A percentile compares a stretch with the other conserved stretches of the same genome.
Evolutionary conservation across 2,113 vertebrate species (phyloP).

Genomic region (Noctilio leporinus): DNA sequence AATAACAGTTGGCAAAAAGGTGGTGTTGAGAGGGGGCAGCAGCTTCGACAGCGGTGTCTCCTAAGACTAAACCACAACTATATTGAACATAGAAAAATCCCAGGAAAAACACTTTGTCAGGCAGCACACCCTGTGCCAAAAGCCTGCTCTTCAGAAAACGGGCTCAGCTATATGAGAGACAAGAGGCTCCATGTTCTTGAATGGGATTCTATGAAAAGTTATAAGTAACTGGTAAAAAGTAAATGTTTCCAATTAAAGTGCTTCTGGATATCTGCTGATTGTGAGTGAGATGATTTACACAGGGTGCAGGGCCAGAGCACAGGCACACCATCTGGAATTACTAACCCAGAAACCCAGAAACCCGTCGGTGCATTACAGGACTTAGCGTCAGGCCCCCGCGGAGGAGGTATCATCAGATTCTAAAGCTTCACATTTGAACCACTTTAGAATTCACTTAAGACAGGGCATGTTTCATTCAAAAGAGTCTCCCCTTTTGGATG

Average conservation of each 20-base stretch:
- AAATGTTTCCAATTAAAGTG: conserved; percentile 50
- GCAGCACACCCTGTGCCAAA: neutral
- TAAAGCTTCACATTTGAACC: conserved; percentile 27
- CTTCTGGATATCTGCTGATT: conserved; percentile 52
- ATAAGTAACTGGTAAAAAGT: conserved; percentile 45
- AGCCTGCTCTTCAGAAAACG: neutral
- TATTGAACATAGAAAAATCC: neutral
- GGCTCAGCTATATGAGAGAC: neutral
- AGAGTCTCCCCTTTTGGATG: neutral
- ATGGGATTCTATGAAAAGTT: conserved; percentile 41
- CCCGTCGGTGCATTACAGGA: conserved; percentile 52
- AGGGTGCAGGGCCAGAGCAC: neutral
- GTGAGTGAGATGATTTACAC: conserved; percentile 60
- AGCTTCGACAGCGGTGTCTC: neutral
- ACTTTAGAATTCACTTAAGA: conserved; percentile 43
- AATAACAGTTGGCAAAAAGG: conserved; percentile 46
- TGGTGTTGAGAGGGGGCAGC: neutral
- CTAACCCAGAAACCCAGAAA: conserved; percentile 67
- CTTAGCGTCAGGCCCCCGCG: conserved; percentile 44
- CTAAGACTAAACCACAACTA: neutral
- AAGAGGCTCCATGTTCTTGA: conserved; percentile 14
- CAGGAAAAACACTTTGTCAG: neutral
- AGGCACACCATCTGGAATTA: conserved; percentile 66
- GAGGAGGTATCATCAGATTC: conserved; percentile 35
- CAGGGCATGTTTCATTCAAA: conserved; percentile 45